Evolutionary conservation across 2,888 invertebrate genomes (phyloP), one percentile per base, ranked within the genome.

Genomic region (Tyria jacobaeae): DNA sequence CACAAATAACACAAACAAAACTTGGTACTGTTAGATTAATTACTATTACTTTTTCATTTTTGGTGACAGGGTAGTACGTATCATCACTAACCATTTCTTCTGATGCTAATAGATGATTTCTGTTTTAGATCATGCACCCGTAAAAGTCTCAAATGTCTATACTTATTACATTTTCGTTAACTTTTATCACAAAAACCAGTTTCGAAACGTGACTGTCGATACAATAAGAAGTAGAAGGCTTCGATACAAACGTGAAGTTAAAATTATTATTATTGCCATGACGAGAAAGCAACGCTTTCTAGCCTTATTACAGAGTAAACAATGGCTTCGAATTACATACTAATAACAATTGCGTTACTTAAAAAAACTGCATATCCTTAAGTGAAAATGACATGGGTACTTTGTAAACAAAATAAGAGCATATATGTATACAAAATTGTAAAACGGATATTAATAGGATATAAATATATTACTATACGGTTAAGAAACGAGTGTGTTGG

Each of bases 261-360:
- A 74, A 81, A 84, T 85, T 58, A 83, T 81, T 84, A 81, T 86
- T 83, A 79, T 77, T 73, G 75, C 79, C 77, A 79, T 83, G 78
- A 73, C 81, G 87, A 84, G 90, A 91, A 90, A 90, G 89, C 80
- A 76, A 78, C 81, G 84, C 90, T 92, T 90, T 91, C 89, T 88
- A 86, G 79, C 53, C 31, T 62, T 83, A 84, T 87, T 86, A 80
- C 89, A 87, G 81, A 84, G 86, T 85, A 85, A 84, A 86, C 84
- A 86, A 88, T 86, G 75, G 78, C 78, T 79, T 84, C 80, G 82
- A 84, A 60, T 66, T n/a, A n/a, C n/a, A n/a, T 44, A 62, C 56
- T 53, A 62, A 60, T 60, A 63, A 62, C 64, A 66, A 71, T 63
- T 24, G 50, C 14, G 55, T 17, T 55, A 21, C 21, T 55, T 55